phyloP scores from a whole-genome alignment of 2,888 invertebrate genomes.

The Luperina testacea region DNA sequence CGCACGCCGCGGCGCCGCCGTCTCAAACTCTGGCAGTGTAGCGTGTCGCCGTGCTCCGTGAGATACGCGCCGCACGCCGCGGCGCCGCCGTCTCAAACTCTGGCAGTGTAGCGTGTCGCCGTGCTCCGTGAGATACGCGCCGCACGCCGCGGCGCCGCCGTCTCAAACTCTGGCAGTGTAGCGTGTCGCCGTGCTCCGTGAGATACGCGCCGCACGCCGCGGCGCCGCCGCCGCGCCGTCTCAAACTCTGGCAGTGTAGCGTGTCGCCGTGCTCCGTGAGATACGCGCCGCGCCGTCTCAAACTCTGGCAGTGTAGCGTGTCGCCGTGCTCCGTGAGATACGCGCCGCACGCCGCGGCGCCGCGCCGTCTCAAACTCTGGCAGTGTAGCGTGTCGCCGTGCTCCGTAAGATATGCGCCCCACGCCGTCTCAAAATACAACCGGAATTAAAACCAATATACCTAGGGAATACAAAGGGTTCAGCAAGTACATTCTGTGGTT shows the following conservation, averaged over 20 bases:
- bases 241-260: no score
- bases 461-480: slow-evolving; percentile 14
- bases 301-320: no score
- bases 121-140: not conserved
- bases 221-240: no score
- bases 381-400: not conserved
- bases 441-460: slow-evolving; percentile 16
- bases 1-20: no score
- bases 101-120: not conserved
- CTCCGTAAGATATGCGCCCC: no score
- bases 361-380: not conserved
- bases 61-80: not conserved
- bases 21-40: not conserved
- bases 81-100: not conserved
- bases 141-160: no score
- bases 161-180: not conserved
- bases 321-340: no score
- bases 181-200: not conserved
- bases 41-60: not conserved
- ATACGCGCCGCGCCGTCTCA: no score
- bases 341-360: no score
- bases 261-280: no score
- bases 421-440: slow-evolving; percentile 5
- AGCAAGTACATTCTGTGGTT: slow-evolving; percentile 28
- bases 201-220: no score